Percentiles rank a stretch among this genome's conserved stretches.
Conservation (phyloP, 2,797 vertebrate species). For the Oophaga sylvatica region DNA sequence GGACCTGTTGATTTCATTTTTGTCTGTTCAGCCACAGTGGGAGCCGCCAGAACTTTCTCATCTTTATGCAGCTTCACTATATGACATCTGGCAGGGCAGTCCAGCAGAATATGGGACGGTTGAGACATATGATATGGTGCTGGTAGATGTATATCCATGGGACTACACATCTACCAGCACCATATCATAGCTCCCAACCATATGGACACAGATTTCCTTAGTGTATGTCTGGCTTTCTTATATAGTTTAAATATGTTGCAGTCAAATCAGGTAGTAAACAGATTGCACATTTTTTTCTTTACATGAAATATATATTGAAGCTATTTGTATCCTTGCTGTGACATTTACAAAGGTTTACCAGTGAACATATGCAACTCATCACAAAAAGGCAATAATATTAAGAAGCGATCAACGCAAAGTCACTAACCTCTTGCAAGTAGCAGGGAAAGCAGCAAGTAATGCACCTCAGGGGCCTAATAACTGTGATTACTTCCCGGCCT, state of each 20-base stretch:
- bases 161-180: too few relatives aligned
- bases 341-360: constrained; percentile 8
- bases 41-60: too few relatives aligned
- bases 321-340: constrained; percentile 33
- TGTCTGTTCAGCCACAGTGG: too few relatives aligned
- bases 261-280: not conserved
- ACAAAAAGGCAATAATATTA: constrained; percentile 17
- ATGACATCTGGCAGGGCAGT: too few relatives aligned
- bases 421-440: constrained; percentile 90
- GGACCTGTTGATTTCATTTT: too few relatives aligned
- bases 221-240: too few relatives aligned
- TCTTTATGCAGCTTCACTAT: too few relatives aligned
- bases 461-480: constrained; percentile 90
- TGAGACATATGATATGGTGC: too few relatives aligned
- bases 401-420: constrained; percentile 5
- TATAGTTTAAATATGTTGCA: not conserved
- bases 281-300: not conserved
- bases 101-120: too few relatives aligned
- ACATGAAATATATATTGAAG: constrained; percentile 5
- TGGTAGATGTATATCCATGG: too few relatives aligned
- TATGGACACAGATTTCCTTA: too few relatives aligned
- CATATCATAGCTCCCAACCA: too few relatives aligned
- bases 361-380: constrained; percentile 39
- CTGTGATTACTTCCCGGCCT: constrained; percentile 86
- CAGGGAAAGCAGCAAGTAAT: constrained; percentile 93